A percentile compares a stretch with the other conserved stretches of the same genome.
Conservation (phyloP, 2,888 invertebrate genomes). For the Sinopyrophorus schimmeli region DNA sequence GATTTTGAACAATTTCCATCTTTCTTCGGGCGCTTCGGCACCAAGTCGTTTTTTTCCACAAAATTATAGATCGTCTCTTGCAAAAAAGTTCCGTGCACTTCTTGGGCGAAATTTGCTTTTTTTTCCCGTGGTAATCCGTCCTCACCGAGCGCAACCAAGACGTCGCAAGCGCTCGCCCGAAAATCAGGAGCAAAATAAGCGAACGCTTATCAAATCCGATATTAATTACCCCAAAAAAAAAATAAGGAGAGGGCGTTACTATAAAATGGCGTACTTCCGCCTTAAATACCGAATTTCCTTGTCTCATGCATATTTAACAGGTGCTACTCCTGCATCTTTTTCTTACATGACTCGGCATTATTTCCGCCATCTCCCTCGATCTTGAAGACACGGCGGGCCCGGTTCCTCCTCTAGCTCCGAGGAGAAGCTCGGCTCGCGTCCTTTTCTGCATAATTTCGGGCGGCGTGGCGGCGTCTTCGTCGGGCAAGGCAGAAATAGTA, state of each 20-base stretch:
- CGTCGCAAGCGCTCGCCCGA: no score
- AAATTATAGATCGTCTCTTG: no score
- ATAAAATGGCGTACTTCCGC: constrained; percentile 53
- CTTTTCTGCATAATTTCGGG: constrained; percentile 31
- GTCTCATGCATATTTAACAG: constrained; percentile 54
- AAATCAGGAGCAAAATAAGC: neutral
- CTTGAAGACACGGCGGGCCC: constrained; percentile 32
- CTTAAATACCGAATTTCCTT: constrained; percentile 54
- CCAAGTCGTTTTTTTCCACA: no score
- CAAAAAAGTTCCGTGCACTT: no score
- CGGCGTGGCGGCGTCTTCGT: constrained; percentile 28
- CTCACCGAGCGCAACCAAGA: no score
- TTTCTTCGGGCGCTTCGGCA: no score
- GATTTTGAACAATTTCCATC: no score
- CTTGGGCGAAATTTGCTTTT: no score
- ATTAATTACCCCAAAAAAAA: no score
- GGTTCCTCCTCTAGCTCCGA: constrained; percentile 26
- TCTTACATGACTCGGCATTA: constrained; percentile 29
- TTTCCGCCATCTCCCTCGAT: constrained; percentile 29
- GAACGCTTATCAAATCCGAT: no score
- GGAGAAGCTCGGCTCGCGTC: constrained; percentile 32
- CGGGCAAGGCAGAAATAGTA: constrained; percentile 25
- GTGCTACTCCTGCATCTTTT: constrained; percentile 45
- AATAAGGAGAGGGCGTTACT: constrained; percentile 47
- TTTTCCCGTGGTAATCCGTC: no score